Percentiles rank a stretch among this genome's conserved stretches.
These are phyloP conservation scores for Delia radicum DNA, from an alignment of 1,140 invertebrate genomes.

Conservation along the genomic window DNA sequence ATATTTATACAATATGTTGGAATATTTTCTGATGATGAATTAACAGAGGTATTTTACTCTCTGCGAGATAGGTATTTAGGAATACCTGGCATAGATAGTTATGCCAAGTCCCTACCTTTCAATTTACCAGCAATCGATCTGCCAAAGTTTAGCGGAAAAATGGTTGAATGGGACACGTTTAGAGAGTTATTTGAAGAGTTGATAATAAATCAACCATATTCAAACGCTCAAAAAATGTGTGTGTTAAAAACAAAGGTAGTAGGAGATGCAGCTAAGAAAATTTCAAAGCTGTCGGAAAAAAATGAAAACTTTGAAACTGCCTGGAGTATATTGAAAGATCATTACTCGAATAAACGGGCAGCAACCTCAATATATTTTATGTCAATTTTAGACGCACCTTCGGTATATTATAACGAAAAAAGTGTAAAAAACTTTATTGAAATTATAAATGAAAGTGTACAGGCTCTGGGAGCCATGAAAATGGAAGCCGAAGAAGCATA, in stretches of 20 bases:
- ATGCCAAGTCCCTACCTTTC: neutral
- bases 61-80: neutral
- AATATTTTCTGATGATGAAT: neutral
- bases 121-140: neutral
- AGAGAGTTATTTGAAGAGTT: neutral
- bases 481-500: neutral
- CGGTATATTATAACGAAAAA: neutral
- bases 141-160: neutral
- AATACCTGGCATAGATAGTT: neutral
- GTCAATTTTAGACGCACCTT: neutral
- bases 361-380: neutral
- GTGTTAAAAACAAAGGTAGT: neutral
- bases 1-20: neutral
- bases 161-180: neutral
- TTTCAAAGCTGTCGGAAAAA: neutral
- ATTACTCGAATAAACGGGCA: neutral
- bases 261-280: neutral
- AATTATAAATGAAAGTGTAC: neutral
- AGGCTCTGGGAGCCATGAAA: neutral
- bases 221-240: neutral
- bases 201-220: neutral
- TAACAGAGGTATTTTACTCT: neutral
- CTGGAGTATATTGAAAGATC: neutral
- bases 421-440: neutral
- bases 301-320: neutral